Evolutionary conservation across 2,113 vertebrate species (phyloP).

Genomic region (Hyperoodon ampullatus): DNA sequence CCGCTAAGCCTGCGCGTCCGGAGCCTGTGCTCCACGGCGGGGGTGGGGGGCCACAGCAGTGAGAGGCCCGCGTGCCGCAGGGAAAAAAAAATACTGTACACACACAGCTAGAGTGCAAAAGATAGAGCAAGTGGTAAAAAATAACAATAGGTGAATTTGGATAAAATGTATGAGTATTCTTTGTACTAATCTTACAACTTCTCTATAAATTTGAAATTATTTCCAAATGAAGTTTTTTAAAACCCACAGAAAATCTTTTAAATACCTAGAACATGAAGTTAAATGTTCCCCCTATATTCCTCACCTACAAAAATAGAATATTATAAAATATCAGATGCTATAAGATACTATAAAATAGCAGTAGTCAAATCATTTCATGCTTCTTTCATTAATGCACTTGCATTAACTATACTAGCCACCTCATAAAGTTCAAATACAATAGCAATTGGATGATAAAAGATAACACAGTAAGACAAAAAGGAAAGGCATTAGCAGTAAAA

Average conservation of each 20-base stretch:
- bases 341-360: neutral
- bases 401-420: neutral
- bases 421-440: neutral
- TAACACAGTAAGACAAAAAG: slow-evolving; percentile 32
- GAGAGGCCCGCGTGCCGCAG: too few relatives aligned
- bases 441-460: neutral
- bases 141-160: neutral
- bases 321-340: neutral
- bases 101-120: neutral
- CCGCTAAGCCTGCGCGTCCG: too few relatives aligned
- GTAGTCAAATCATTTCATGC: neutral
- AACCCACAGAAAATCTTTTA: neutral
- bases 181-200: neutral
- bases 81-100: neutral
- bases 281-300: neutral
- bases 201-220: neutral
- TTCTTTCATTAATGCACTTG: slow-evolving; percentile 27
- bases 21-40: too few relatives aligned
- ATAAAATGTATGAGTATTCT: slow-evolving; percentile 6
- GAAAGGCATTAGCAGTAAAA: neutral
- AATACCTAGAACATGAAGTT: neutral
- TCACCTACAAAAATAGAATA: slow-evolving; percentile 37
- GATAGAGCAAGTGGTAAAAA: slow-evolving; percentile 35
- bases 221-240: slow-evolving; percentile 9
- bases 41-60: too few relatives aligned